Evolutionary conservation across 2,888 invertebrate species (phyloP), one percentile per base, ranked within the genome.

Genomic region (Masnerella sp.): DNA sequence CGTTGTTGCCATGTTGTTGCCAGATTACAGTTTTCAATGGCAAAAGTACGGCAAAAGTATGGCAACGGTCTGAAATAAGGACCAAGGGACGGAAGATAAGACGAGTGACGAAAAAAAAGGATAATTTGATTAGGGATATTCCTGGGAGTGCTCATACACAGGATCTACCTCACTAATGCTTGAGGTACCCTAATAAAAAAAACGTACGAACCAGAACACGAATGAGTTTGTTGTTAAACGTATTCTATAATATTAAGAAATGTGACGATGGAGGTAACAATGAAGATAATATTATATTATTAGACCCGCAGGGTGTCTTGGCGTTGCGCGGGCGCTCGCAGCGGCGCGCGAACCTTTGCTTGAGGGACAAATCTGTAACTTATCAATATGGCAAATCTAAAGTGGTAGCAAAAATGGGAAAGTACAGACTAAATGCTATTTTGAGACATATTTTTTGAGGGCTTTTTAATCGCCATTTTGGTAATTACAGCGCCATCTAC

Each of bases 281-380:
- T 76, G 80, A 85, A 83, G 82, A 86, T 85, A 83, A 84, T 83
- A 86, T 81, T 82, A 84, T 83, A 85, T 86, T 87, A 85, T 87
- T 87, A 87, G 84, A 85, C 84, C 83, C 84, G 83, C 85, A 85
- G 70, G 38, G 58, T 49, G 51, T 70, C 70, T 62, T 54, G 34
- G 56, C 82, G 43, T 28, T 36, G 22, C 54, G 36, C 54, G 69
- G 54, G 12, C 38, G 52, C 61, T 69, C 36, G 5, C 52, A 61
- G 36, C 52, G 69, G 59, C 32, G 2, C 12, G 12, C 34, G 34
- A 5, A 1, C 11, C 12, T 34, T 34, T 34, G 15, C 18, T 28
- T 40, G 17, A 61, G 18, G 25, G 28, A 40, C n/a, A 17, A 38
- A 61, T 42, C 61, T 69, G 69, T 69, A 62, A 70, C 49, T 70